Conservation (phyloP, 1,140 invertebrate species). For the Magallana gigas region DNA sequence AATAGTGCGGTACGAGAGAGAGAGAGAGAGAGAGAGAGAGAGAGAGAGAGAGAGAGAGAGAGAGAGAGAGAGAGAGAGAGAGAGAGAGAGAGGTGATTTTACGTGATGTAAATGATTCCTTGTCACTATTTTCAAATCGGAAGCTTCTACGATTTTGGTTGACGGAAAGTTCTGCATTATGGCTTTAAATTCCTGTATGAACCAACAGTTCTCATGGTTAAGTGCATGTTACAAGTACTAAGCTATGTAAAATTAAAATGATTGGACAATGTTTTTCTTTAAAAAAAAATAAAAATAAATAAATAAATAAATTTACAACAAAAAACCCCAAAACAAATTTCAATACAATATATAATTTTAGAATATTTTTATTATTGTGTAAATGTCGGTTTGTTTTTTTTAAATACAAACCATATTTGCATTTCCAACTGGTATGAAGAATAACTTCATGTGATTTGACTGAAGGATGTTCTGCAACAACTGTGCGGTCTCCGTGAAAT, state of each 20-base stretch:
- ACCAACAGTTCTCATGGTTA: no score
- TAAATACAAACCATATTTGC: neutral
- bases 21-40: neutral
- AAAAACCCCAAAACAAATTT: no score
- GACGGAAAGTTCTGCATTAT: neutral
- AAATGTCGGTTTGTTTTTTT: no score
- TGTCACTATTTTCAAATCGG: neutral
- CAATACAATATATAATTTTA: no score
- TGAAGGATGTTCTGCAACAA: neutral
- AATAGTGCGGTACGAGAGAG: no score
- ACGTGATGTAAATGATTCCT: neutral
- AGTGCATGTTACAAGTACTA: no score
- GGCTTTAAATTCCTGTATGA: neutral
- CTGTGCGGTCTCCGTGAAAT: neutral
- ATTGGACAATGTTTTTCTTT: no score
- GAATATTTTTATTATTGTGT: no score
- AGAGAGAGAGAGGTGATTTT: neutral
- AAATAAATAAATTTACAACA: no score
- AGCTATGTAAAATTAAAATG: no score
- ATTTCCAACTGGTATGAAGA: conserved; percentile 3
- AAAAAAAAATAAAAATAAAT: no score
- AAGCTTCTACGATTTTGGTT: neutral
- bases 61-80: neutral
- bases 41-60: neutral
- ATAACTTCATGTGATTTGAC: neutral